phyloP scores from a whole-genome alignment of 1,140 invertebrate genomes.

The Procambarus virginalis region DNA sequence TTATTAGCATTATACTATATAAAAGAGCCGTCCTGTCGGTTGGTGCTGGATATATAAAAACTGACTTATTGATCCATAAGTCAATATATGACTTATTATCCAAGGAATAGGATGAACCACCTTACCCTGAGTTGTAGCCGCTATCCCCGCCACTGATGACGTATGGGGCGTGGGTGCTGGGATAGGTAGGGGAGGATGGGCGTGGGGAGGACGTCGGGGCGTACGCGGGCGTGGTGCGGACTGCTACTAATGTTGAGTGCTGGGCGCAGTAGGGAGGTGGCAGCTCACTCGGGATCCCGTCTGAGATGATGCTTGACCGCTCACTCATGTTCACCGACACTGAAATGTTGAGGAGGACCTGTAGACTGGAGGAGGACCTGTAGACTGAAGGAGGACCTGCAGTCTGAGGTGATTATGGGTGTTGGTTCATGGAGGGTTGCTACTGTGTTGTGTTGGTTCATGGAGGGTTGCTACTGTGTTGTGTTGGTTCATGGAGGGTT shows the following conservation, averaged over 20 bases:
- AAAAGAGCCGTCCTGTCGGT: too few relatives aligned
- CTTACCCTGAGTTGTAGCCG: constrained; percentile 45
- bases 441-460: too few relatives aligned
- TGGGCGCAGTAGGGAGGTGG: constrained; percentile 52
- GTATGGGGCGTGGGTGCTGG: constrained; percentile 24
- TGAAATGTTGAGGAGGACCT: not conserved
- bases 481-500: too few relatives aligned
- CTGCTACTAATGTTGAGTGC: constrained; percentile 50
- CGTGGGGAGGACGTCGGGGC: constrained; percentile 21
- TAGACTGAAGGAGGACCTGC: not conserved
- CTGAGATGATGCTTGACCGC: constrained; percentile 35
- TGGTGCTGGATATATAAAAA: too few relatives aligned
- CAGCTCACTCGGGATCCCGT: constrained; percentile 15
- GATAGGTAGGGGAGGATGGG: constrained; percentile 26
- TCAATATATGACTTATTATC: too few relatives aligned
- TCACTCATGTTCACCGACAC: constrained; percentile 37
- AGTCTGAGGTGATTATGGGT: not conserved
- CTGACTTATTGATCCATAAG: too few relatives aligned
- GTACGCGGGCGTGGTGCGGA: constrained; percentile 40
- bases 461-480: too few relatives aligned
- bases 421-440: too few relatives aligned
- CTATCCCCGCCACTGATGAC: constrained; percentile 50
- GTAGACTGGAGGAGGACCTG: not conserved
- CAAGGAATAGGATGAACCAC: too few relatives aligned
- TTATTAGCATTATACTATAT: too few relatives aligned